Percentiles rank a stretch among this genome's conserved stretches.
phyloP scores from a whole-genome alignment of 1,140 invertebrate genomes.

The Macrobrachium nipponense region DNA sequence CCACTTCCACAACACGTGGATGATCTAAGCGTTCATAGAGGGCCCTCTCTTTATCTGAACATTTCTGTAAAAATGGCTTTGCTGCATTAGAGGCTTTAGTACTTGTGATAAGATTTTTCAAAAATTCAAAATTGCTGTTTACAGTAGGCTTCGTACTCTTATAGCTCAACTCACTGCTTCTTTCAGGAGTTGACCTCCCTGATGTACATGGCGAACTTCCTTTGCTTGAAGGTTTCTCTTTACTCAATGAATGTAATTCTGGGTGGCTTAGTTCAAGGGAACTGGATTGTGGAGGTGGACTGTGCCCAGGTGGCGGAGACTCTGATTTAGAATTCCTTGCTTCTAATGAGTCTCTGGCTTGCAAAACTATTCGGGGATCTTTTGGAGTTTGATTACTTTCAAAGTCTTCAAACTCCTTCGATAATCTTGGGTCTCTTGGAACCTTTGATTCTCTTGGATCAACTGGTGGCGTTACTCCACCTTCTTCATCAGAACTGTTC shows the following conservation, averaged over 20 bases:
- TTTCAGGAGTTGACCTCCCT: conserved; percentile 18
- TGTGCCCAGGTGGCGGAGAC: no score
- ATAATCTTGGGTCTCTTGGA: background rate
- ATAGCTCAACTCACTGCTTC: background rate
- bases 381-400: background rate
- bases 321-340: no score
- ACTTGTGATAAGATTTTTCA: conserved; percentile 38
- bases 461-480: background rate
- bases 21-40: conserved; percentile 29
- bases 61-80: conserved; percentile 7
- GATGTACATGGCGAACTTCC: conserved; percentile 15
- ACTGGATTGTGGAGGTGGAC: background rate
- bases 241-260: background rate
- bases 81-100: background rate
- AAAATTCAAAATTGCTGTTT: conserved; percentile 33
- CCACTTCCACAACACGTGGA: conserved; percentile 42
- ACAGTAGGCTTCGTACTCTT: background rate
- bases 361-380: conserved; percentile 9
- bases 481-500: background rate
- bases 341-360: background rate
- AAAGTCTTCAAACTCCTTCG: background rate
- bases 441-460: background rate
- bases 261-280: background rate
- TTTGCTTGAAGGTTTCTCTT: background rate
- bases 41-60: conserved; percentile 38